Base-by-base conservation (phyloP, 2,888 invertebrate species). In the Parasteatoda lunata region DNA sequence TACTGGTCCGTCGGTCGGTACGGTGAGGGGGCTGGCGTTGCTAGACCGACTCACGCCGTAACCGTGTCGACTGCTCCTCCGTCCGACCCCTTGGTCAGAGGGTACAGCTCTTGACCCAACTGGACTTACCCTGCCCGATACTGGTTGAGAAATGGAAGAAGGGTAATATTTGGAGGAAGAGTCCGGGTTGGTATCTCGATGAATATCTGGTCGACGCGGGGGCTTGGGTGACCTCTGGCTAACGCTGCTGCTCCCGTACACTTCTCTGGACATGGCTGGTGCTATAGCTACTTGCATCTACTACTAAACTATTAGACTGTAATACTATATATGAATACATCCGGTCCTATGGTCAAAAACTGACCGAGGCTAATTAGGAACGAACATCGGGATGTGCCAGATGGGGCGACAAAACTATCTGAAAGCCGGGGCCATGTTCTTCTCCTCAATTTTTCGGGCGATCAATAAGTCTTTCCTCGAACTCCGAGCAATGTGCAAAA, bases 31-130 rank as follows among this genome's bases (percentile, higher is more conserved):
- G 54, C 89, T 89, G 64, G 88, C 89, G 88, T 89, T 89, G 84
- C 89, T 81, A 49, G 90, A 90, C 30, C 90, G 79, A 68, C 88
- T 89, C 47, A 88, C 80, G 11, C 89, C 89, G 88, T 89, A 89
- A 45, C 70, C 73, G 59, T 80, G 83, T 11, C 87, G 83, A 52
- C 88, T 81, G 48, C 88, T 81, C 48, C 85, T 66, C 15, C 75
- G 59, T n/a, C 70, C 59, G 54, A 79, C 78, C n/a, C 59, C 59
- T n/a, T 59, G 59, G 59, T 79, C 68, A n/a, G 88, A 72, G n/a
- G 84, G 77, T 4, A 69, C 71, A 65, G 70, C 59, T 3, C 88
- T 77, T 9, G 88, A 82, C 11, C 84, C 80, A 15, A 89, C 71
- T 45, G 90, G 89, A 48, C 88, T 88, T 9, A 78, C 89, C 15